phyloP scores from a whole-genome alignment of 2,888 invertebrate species.

The Pimpla rufipes region DNA sequence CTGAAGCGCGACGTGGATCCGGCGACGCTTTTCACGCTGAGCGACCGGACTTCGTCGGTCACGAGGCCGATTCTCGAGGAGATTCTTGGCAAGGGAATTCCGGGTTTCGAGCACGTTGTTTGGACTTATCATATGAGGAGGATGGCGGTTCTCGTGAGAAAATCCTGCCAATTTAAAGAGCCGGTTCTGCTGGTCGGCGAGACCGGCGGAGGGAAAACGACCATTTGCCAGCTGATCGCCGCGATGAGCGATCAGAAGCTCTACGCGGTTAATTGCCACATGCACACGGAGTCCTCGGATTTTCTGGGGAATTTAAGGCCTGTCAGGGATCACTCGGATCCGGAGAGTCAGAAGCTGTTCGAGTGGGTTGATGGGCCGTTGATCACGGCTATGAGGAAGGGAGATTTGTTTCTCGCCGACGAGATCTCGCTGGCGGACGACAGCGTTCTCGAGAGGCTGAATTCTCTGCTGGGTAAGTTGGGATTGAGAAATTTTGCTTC shows the following conservation, averaged over 20 bases:
- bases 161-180: conserved; percentile 96
- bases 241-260: conserved; percentile 89
- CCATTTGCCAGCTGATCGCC: conserved; percentile 96
- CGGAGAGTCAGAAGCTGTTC: conserved; percentile 89
- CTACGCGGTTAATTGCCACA: conserved; percentile 97
- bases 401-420: conserved; percentile 96
- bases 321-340: conserved; percentile 89
- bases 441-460: conserved; percentile 98
- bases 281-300: conserved; percentile 99
- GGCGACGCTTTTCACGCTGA: conserved; percentile 90
- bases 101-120: conserved; percentile 92
- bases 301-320: conserved; percentile 98
- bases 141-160: conserved; percentile 91
- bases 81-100: conserved; percentile 87
- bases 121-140: conserved; percentile 97
- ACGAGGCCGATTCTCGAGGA: conserved; percentile 90
- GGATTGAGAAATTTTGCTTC: conserved; percentile 10
- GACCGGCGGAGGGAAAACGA: conserved; percentile 99
- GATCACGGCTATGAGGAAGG: conserved; percentile 95
- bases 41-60: conserved; percentile 90
- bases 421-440: conserved; percentile 99
- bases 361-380: conserved; percentile 99
- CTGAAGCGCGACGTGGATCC: conserved; percentile 92
- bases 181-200: conserved; percentile 98
- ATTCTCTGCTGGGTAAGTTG: conserved; percentile 92